Evolutionary conservation across 2,113 vertebrate genomes (phyloP).

Genomic region (Fulmarus glacialis): DNA sequence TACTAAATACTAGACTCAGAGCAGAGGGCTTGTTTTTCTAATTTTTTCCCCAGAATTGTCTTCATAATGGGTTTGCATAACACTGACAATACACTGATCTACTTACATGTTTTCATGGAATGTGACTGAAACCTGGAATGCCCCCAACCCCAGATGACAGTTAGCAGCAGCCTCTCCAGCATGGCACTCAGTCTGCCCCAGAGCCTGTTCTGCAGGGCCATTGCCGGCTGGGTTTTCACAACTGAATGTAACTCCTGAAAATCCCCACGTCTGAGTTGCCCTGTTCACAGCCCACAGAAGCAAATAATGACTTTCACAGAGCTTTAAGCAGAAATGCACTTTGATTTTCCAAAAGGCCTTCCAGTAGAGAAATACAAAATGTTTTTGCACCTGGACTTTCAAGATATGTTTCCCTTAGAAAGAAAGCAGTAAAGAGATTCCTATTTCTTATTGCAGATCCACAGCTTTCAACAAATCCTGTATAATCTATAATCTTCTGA

Average conservation of each 20-base stretch:
- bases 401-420: neutral
- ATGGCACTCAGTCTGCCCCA: accelerated
- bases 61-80: neutral
- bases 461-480: neutral
- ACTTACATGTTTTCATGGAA: neutral
- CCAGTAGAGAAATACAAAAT: neutral
- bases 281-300: neutral
- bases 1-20: neutral
- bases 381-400: neutral
- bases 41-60: neutral
- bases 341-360: neutral
- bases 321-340: neutral
- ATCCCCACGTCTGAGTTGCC: neutral
- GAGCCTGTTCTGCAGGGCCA: accelerated
- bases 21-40: neutral
- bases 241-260: neutral
- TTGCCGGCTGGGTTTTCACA: neutral
- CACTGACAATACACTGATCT: neutral
- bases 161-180: neutral
- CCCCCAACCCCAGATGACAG: neutral
- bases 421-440: neutral
- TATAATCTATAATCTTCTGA: neutral
- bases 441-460: neutral
- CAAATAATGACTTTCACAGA: neutral
- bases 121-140: neutral